Evolutionary conservation across 2,113 vertebrate genomes (phyloP), one percentile per base, ranked within the genome.

Genomic region (Nesogale talazaci): DNA sequence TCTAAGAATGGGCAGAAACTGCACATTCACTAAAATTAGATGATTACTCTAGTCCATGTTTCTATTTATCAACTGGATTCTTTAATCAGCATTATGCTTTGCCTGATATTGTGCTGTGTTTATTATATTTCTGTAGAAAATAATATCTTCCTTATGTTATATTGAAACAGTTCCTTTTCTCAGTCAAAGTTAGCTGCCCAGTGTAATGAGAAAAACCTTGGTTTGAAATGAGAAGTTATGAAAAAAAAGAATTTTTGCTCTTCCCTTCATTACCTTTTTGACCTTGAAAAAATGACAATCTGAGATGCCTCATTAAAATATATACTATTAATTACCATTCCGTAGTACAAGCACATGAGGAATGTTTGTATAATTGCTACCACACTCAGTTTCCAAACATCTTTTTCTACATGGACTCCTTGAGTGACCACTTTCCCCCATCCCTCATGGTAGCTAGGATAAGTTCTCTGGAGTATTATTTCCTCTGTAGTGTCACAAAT

Each of bases 221-320:
- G 34, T 42, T 78, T 75, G 2, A n/a, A 75, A 29, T 31, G 57
- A 42, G 38, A 82, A 70, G 9, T 63, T 1, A 1, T 88, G 63
- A n/a, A n/a, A n/a, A n/a, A n/a, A n/a, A n/a, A n/a, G n/a, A 77
- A 10, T 75, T 79, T 82, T 75, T 72, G 79, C 57, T 88, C 52
- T 89, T 34, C 2, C 57, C 31, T 83, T 65, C 38, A 70, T 27
- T 75, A 61, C 38, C 11, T 59, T 63, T 83, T 86, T 81, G 65
- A 69, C 79, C n/a, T 82, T 77, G 36, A 80, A 92, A 70, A 52
- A 52, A 52, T 8, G 46, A 52, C 46, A 12, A 5, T 52, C 46
- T 52, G 46, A 52, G 46, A 52, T 52, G 46, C 10, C 46, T 52
- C 10, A 52, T 52, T 8, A 52, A 52, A 8, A 52, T 52, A 52